phyloP scores from a whole-genome alignment of 2,888 invertebrate genomes.

The Scaptomyza reducta region DNA sequence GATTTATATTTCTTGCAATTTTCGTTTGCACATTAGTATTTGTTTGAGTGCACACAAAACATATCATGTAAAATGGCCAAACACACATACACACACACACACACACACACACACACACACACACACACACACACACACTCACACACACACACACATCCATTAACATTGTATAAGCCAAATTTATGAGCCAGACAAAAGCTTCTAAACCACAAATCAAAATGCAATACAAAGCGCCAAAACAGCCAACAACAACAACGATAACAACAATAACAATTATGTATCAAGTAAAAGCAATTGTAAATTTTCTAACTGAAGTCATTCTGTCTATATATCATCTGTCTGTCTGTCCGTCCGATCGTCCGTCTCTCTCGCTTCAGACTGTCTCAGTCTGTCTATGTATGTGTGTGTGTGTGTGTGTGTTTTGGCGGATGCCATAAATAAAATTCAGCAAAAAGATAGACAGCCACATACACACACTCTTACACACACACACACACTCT shows the following conservation, averaged over 20 bases:
- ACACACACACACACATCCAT: not conserved
- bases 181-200: slow-evolving; percentile 69
- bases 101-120: not conserved
- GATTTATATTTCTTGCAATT: not conserved
- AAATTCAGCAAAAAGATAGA: slow-evolving; percentile 76
- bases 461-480: slow-evolving; percentile 41
- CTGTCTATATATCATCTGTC: slow-evolving; percentile 70
- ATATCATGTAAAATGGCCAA: slow-evolving; percentile 27
- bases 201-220: slow-evolving; percentile 76
- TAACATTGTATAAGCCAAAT: slow-evolving; percentile 60
- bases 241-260: slow-evolving; percentile 39
- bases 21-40: not conserved
- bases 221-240: slow-evolving; percentile 69
- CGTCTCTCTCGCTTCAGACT: slow-evolving; percentile 20
- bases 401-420: slow-evolving; percentile 37
- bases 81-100: not conserved
- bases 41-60: not conserved
- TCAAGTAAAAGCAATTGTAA: slow-evolving; percentile 78
- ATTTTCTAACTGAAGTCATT: slow-evolving; percentile 78
- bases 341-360: no score
- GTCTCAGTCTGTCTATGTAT: slow-evolving; percentile 11
- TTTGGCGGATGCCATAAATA: slow-evolving; percentile 77
- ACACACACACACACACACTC: not conserved
- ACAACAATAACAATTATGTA: slow-evolving; percentile 67
- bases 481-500: slow-evolving; percentile 25